Conservation (phyloP, 2,888 invertebrate genomes). For the Philaethria dido region DNA sequence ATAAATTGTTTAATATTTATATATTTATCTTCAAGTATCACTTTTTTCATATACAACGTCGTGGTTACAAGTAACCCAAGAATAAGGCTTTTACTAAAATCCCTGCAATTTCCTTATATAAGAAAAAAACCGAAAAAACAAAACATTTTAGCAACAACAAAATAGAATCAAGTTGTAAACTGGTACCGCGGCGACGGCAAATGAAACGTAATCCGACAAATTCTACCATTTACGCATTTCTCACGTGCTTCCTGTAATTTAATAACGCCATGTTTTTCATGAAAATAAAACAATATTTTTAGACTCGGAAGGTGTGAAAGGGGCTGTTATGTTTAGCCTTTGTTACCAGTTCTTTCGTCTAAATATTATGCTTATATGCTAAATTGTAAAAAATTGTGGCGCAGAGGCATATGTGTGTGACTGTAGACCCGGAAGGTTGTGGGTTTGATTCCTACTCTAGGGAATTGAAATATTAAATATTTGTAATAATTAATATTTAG, state of each 20-base stretch:
- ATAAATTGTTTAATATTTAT: too few relatives aligned
- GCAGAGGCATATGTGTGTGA: too few relatives aligned
- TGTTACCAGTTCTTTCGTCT: background rate
- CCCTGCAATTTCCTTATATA: background rate
- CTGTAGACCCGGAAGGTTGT: too few relatives aligned
- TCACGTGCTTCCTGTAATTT: conserved; percentile 13
- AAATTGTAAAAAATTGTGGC: too few relatives aligned
- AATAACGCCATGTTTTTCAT: conserved; percentile 1
- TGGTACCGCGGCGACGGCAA: conserved; percentile 1
- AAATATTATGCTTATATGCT: background rate
- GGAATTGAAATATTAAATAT: too few relatives aligned
- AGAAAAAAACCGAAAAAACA: background rate
- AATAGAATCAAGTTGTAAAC: conserved; percentile 1
- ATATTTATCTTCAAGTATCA: too few relatives aligned
- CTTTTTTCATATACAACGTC: too few relatives aligned
- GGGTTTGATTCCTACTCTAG: too few relatives aligned
- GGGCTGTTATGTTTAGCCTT: background rate
- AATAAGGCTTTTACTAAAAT: too few relatives aligned
- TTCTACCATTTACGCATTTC: conserved; percentile 1
- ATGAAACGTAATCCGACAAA: conserved; percentile 19
- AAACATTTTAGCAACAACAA: background rate
- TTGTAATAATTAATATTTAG: too few relatives aligned
- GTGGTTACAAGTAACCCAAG: too few relatives aligned
- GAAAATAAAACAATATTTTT: conserved; percentile 2
- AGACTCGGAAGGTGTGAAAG: background rate